Evolutionary conservation across 2,888 invertebrate genomes (phyloP), one percentile per base, ranked within the genome.

Genomic region (Drosophila sordidula): DNA sequence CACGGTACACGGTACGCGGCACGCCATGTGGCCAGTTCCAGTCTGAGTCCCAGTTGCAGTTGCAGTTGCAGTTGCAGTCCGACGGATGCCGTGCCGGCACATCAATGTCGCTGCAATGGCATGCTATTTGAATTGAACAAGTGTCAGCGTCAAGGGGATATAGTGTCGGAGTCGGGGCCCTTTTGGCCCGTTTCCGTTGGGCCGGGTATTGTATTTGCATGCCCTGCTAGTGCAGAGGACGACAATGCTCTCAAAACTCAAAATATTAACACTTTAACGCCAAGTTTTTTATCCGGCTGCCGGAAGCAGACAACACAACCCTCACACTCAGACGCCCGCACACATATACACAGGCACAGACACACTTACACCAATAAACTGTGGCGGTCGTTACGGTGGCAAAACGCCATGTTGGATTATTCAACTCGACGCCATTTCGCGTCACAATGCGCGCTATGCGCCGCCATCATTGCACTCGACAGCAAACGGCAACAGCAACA

Each of bases 371-470:
- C 42, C 51, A 55, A 74, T 74, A 66, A 72, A 81, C 73, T 77
- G 62, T 77, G 70, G 84, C 68, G 64, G 80, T 75, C 75, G 75
- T 80, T 80, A 76, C 79, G 83, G 76, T 83, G 81, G 78, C 83
- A 81, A 89, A 84, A 89, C 83, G 83, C 83, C 83, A 84, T 84
- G 83, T 84, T 84, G 83, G 83, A 84, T 84, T 84, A 84, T 84
- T 89, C 83, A 84, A 78, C 86, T 89, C 83, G 89, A 89, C 83
- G 89, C 89, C 83, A 84, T 89, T 84, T 84, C 83, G 83, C 83
- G 83, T 84, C 83, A 84, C 83, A 84, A 84, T 89, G 83, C 88
- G 88, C 88, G 86, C 83, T 73, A 89, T 87, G 83, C 76, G 75
- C 86, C 78, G 88, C 89, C 83, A 87, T 87, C 83, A 83, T 89